Conservation (phyloP, 2,888 invertebrate species). For the Liopterus haemorrhoidalis region DNA sequence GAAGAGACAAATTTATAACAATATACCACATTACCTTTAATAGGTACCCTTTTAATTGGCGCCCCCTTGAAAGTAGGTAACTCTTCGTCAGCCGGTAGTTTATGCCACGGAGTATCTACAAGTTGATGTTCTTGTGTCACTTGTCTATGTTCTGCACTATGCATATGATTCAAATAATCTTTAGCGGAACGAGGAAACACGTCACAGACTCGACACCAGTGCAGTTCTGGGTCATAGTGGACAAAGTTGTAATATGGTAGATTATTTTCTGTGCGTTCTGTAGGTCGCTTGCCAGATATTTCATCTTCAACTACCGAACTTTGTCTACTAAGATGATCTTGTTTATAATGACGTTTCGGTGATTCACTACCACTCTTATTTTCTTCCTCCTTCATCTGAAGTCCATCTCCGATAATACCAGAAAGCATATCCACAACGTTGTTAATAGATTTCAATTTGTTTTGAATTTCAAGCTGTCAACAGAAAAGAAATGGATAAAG, state of each 20-base stretch:
- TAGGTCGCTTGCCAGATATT: slow-evolving; percentile 13
- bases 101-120: slow-evolving; percentile 72
- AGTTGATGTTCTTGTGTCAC: slow-evolving; percentile 53
- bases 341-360: slow-evolving; percentile 35
- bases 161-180: slow-evolving; percentile 78
- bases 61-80: slow-evolving; percentile 64
- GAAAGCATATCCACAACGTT: slow-evolving; percentile 85
- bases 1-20: slow-evolving; percentile 13
- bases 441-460: slow-evolving; percentile 74
- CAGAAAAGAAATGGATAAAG: slow-evolving; percentile 29
- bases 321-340: slow-evolving; percentile 36
- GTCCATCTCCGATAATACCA: slow-evolving; percentile 73
- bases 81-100: slow-evolving; percentile 55
- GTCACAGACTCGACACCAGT: slow-evolving; percentile 84
- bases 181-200: slow-evolving; percentile 82
- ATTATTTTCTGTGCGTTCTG: slow-evolving; percentile 13
- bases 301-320: slow-evolving; percentile 38
- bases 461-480: slow-evolving; percentile 67
- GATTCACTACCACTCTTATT: slow-evolving; percentile 24
- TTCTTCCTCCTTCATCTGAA: slow-evolving; percentile 45
- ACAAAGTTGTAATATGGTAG: slow-evolving; percentile 62
- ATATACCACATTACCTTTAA: slow-evolving; percentile 56
- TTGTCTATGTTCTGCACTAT: slow-evolving; percentile 69
- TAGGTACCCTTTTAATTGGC: slow-evolving; percentile 72
- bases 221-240: slow-evolving; percentile 84